phyloP scores from a whole-genome alignment of 2,113 vertebrate species.

The Perognathus longimembris region DNA sequence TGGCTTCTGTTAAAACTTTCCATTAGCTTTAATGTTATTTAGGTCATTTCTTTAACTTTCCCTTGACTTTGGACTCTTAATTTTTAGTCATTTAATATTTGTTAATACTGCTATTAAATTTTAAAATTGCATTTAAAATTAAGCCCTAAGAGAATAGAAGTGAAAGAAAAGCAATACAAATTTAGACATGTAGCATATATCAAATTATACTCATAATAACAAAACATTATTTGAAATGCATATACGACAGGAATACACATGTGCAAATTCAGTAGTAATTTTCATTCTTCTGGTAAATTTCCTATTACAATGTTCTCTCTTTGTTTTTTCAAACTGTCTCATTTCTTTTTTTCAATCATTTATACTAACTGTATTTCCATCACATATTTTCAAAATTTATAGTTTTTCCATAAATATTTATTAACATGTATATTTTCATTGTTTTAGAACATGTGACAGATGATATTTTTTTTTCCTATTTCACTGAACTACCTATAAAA shows the following conservation, averaged over 20 bases:
- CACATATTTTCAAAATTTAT: slow-evolving; percentile 22
- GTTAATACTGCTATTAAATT: not conserved
- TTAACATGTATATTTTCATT: not conserved
- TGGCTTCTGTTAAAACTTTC: not conserved
- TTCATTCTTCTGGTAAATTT: not conserved
- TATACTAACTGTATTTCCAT: not conserved
- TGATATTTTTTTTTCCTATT: not conserved
- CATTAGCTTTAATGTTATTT: not conserved
- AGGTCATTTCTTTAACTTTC: not conserved
- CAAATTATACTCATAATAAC: not conserved
- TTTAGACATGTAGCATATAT: not conserved
- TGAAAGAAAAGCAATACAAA: not conserved
- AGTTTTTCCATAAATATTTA: not conserved
- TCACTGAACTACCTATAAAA: not conserved
- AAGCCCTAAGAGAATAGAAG: not conserved
- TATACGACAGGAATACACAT: not conserved
- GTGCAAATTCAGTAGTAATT: not conserved
- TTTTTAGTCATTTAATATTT: not conserved
- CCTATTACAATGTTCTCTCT: not conserved
- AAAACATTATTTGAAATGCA: not conserved
- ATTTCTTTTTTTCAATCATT: not conserved
- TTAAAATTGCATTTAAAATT: not conserved
- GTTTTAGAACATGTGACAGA: not conserved
- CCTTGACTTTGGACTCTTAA: not conserved
- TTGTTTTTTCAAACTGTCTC: not conserved